A percentile compares a stretch with the other conserved stretches of the same genome.
These are phyloP conservation scores for Steinernema scapterisci DNA, from an alignment of 2,888 invertebrate genomes.

Conservation along the genomic window DNA sequence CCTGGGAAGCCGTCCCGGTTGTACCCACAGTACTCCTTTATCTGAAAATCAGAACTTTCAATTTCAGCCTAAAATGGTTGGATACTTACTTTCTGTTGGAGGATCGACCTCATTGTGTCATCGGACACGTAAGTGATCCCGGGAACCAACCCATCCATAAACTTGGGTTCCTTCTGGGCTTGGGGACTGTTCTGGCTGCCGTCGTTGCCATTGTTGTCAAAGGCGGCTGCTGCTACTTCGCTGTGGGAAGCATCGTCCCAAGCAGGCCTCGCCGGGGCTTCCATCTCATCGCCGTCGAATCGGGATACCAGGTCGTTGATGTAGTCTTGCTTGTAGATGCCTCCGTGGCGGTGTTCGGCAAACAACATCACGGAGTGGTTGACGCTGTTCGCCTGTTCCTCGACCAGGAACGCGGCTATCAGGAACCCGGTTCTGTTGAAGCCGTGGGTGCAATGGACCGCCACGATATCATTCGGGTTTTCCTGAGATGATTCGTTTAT, in stretches of 20 bases:
- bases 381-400: conserved; percentile 73
- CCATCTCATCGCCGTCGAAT: conserved; percentile 75
- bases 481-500: conserved; percentile 38
- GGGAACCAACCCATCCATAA: conserved; percentile 61
- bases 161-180: conserved; percentile 37
- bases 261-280: conserved; percentile 49
- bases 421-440: conserved; percentile 97
- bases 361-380: conserved; percentile 83
- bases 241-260: conserved; percentile 51
- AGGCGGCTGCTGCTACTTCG: neutral
- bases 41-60: conserved; percentile 42
- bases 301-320: conserved; percentile 82
- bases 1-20: conserved; percentile 84
- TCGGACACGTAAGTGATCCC: conserved; percentile 44
- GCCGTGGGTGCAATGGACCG: conserved; percentile 93
- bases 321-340: conserved; percentile 97
- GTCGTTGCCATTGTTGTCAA: conserved; percentile 7
- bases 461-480: conserved; percentile 68
- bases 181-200: neutral
- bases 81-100: conserved; percentile 41
- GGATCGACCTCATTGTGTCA: conserved; percentile 37
- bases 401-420: conserved; percentile 86
- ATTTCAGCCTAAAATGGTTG: neutral
- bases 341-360: conserved; percentile 79
- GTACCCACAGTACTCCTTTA: conserved; percentile 50